A percentile compares a stretch with the other conserved stretches of the same genome.
Conservation (phyloP, 1,140 invertebrate genomes). For the Drosophila repleta region DNA sequence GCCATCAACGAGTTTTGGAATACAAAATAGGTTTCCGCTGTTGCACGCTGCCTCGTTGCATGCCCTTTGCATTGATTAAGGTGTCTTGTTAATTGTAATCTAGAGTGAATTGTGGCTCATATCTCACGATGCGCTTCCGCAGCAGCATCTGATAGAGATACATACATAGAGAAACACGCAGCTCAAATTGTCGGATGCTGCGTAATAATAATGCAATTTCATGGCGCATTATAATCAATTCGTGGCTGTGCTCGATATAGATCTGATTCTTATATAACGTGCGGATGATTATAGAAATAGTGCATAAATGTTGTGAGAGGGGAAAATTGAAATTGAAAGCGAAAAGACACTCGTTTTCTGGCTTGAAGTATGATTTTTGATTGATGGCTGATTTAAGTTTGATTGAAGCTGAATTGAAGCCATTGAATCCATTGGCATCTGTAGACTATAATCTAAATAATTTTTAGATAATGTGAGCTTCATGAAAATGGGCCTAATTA, state of each 20-base stretch:
- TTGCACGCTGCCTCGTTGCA: slow-evolving; percentile 35
- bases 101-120: slow-evolving; percentile 36
- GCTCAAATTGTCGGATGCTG: slow-evolving; percentile 26
- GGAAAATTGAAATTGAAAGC: slow-evolving; percentile 19
- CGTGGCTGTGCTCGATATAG: not conserved
- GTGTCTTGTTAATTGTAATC: slow-evolving; percentile 28
- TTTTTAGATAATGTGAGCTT: no score
- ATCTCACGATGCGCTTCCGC: slow-evolving; percentile 59
- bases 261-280: slow-evolving; percentile 60
- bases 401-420: no score
- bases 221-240: slow-evolving; percentile 50
- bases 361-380: no score
- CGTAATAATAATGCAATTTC: slow-evolving; percentile 66
- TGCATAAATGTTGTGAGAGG: slow-evolving; percentile 16
- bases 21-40: slow-evolving; percentile 66
- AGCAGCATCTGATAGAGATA: slow-evolving; percentile 1
- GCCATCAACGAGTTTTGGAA: slow-evolving; percentile 36
- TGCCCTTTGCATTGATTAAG: slow-evolving; percentile 61
- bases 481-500: no score
- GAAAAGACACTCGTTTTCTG: not conserved
- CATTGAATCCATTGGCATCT: no score
- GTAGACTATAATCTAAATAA: no score
- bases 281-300: slow-evolving; percentile 3
- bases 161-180: no score
- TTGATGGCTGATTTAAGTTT: no score